A percentile compares a stretch with the other conserved stretches of the same genome.
phyloP scores from a whole-genome alignment of 2,888 invertebrate genomes.

The Cheilosia vernalis region DNA sequence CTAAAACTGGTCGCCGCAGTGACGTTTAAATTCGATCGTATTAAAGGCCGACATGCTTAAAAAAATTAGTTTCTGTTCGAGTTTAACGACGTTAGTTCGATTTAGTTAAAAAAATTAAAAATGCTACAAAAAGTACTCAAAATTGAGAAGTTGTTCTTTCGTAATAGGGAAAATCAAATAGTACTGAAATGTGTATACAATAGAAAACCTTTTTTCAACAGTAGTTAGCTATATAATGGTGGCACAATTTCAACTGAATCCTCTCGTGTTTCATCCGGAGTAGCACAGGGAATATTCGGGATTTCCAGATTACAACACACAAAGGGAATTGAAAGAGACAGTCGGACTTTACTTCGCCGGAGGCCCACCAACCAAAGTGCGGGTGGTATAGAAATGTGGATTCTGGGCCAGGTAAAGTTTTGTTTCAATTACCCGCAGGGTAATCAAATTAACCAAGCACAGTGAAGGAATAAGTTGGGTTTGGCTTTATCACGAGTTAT shows the following conservation, averaged over 20 bases:
- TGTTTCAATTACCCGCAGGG: constrained; percentile 6
- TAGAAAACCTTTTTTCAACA: no score
- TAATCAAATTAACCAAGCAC: constrained; percentile 2
- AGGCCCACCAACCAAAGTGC: not conserved
- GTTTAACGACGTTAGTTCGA: no score
- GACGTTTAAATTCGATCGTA: no score
- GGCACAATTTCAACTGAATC: not conserved
- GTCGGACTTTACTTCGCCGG: not conserved
- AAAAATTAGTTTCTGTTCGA: no score
- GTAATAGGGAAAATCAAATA: no score
- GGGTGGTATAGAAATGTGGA: not conserved
- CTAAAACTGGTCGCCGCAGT: no score
- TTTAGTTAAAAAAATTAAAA: no score
- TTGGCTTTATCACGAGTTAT: not conserved
- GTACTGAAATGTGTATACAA: no score
- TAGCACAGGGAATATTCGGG: not conserved
- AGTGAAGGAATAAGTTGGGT: not conserved
- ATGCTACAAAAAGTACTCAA: no score
- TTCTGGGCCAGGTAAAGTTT: not conserved
- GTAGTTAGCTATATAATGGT: no score
- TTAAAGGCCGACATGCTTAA: no score
- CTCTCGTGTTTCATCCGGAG: not conserved
- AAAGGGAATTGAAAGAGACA: not conserved
- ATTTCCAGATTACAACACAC: not conserved
- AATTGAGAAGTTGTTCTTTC: no score